These are phyloP conservation scores for Chymomyza fuscimana DNA, from an alignment of 2,888 invertebrate species.

Conservation along the genomic window DNA sequence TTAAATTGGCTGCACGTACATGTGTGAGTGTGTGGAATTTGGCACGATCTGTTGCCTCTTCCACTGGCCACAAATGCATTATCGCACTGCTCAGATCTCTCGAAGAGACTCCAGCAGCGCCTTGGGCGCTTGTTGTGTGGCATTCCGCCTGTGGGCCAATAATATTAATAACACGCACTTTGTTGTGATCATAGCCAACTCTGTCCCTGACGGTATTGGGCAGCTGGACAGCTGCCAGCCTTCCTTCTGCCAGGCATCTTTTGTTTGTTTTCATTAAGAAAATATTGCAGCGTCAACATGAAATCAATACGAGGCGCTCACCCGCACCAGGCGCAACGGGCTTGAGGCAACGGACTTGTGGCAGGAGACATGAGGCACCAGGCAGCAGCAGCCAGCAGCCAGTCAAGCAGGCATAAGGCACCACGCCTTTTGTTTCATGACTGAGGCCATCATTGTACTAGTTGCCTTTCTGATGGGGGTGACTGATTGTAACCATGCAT, in stretches of 20 bases:
- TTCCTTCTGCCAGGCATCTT: slow-evolving; percentile 35
- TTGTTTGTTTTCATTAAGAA: slow-evolving; percentile 75
- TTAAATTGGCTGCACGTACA: slow-evolving; percentile 62
- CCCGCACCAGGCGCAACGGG: slow-evolving; percentile 16
- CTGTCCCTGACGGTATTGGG: slow-evolving; percentile 19
- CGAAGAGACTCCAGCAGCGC: slow-evolving; percentile 37
- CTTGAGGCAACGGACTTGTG: background rate
- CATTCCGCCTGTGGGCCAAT: slow-evolving; percentile 62
- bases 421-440: slow-evolving; percentile 64
- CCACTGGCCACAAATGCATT: slow-evolving; percentile 44
- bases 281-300: slow-evolving; percentile 75
- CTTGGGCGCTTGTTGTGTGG: slow-evolving; percentile 38
- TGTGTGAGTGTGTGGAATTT: slow-evolving; percentile 54
- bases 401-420: slow-evolving; percentile 2
- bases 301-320: slow-evolving; percentile 70
- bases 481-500: slow-evolving; percentile 66
- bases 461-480: slow-evolving; percentile 73
- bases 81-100: slow-evolving; percentile 61
- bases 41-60: slow-evolving; percentile 60
- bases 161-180: slow-evolving; percentile 75
- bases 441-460: slow-evolving; percentile 13
- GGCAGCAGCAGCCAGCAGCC: background rate
- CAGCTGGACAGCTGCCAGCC: slow-evolving; percentile 50
- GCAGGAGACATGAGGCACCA: background rate
- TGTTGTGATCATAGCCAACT: slow-evolving; percentile 31